Percentiles rank a stretch among this genome's conserved stretches.
Evolutionary conservation across 2,797 vertebrate species (phyloP).

Genomic region (Rallus crepitans): DNA sequence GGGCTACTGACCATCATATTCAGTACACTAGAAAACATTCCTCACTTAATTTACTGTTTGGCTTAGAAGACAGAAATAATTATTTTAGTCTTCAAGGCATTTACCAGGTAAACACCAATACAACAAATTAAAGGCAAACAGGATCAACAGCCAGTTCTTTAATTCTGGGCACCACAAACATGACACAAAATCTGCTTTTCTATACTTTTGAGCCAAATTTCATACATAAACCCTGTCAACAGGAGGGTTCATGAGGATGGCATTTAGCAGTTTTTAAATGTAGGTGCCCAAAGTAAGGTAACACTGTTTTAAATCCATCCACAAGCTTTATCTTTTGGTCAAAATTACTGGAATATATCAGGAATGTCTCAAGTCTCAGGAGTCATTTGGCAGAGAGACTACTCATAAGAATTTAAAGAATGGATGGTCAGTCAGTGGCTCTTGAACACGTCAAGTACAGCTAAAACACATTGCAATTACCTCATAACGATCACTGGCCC

Average conservation of each 20-base stretch:
- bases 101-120: rapidly evolving
- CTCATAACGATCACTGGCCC: background rate
- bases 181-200: background rate
- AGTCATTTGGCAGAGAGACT: background rate
- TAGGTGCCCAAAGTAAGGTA: background rate
- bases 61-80: background rate
- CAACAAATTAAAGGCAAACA: background rate
- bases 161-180: background rate
- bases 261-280: background rate
- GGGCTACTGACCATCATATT: background rate
- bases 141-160: background rate
- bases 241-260: background rate
- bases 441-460: background rate
- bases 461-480: background rate
- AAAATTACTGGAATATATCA: background rate
- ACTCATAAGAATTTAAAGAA: background rate
- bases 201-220: background rate
- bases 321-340: too few relatives aligned
- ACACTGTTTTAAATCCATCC: background rate
- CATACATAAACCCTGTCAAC: background rate
- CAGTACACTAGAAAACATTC: background rate
- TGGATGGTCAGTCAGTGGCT: background rate
- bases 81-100: background rate
- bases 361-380: background rate
- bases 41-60: background rate